Conservation (phyloP, 2,888 invertebrate genomes). For the Agriotes lineatus region DNA sequence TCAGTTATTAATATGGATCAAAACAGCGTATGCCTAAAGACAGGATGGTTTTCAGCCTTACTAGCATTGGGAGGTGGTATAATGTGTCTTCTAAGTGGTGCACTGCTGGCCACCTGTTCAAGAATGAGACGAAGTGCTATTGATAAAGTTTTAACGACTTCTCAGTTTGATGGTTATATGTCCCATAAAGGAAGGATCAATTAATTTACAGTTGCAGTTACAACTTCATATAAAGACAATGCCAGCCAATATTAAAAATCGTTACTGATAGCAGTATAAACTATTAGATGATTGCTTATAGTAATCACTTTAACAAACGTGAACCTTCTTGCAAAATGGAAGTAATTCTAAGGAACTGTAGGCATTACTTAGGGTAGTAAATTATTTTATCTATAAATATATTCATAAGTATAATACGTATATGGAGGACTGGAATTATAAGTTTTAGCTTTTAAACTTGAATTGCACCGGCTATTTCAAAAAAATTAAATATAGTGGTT, state of each 20-base stretch:
- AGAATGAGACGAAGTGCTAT: slow-evolving; percentile 73
- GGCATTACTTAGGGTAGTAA: slow-evolving; percentile 11
- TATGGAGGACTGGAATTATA: slow-evolving; percentile 43
- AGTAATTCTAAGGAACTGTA: neutral
- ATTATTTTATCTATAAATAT: neutral
- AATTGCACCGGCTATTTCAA: too few species aligned
- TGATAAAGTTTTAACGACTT: slow-evolving; percentile 64
- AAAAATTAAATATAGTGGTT: too few species aligned
- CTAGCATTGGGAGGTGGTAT: slow-evolving; percentile 66
- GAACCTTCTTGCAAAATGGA: neutral
- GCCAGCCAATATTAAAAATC: too few species aligned
- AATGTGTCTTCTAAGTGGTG: slow-evolving; percentile 79
- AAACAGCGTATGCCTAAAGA: slow-evolving; percentile 64
- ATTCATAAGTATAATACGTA: slow-evolving; percentile 19
- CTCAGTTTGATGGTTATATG: slow-evolving; percentile 65
- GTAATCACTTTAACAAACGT: too few species aligned
- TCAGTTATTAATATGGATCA: slow-evolving; percentile 55
- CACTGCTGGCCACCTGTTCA: slow-evolving; percentile 81
- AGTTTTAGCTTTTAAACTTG: too few species aligned
- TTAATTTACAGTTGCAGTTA: slow-evolving; percentile 39
- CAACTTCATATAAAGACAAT: too few species aligned
- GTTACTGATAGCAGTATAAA: too few species aligned
- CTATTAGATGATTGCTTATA: too few species aligned
- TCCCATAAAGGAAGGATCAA: slow-evolving; percentile 65
- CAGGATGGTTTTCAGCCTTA: slow-evolving; percentile 70